These are phyloP conservation scores for Calephelis perditalis DNA, from an alignment of 2,888 invertebrate species.

Conservation along the genomic window DNA sequence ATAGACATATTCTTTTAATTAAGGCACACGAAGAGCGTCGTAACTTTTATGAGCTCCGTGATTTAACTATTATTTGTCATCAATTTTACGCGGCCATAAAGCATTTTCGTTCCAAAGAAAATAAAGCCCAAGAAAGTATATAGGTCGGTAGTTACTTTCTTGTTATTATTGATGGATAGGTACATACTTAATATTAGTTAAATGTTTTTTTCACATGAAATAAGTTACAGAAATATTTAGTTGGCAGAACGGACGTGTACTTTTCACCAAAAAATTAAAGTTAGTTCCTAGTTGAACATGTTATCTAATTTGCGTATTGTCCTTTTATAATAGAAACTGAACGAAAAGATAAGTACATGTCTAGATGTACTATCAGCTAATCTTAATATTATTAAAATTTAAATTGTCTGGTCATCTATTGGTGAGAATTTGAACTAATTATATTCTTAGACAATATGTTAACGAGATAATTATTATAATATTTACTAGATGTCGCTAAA, in stretches of 20 bases:
- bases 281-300: too few species aligned
- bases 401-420: background rate
- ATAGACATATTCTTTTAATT: conserved; percentile 74
- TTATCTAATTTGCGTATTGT: too few species aligned
- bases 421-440: background rate
- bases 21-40: conserved; percentile 68
- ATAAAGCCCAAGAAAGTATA: conserved; percentile 20
- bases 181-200: too few species aligned
- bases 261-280: too few species aligned
- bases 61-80: conserved; percentile 79
- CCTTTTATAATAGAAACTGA: too few species aligned
- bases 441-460: too few species aligned
- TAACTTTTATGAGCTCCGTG: conserved; percentile 71
- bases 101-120: conserved; percentile 44
- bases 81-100: conserved; percentile 72
- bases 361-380: too few species aligned
- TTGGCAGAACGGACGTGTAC: too few species aligned
- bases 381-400: background rate
- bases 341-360: too few species aligned
- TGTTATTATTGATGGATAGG: background rate
- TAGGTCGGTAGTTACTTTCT: conserved; percentile 10
- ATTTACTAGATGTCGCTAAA: background rate
- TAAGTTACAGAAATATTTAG: too few species aligned
- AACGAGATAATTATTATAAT: background rate
- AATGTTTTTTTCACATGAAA: too few species aligned